Conservation (phyloP, 2,888 invertebrate species). For the Galeopsomyia nigrocyanea region DNA sequence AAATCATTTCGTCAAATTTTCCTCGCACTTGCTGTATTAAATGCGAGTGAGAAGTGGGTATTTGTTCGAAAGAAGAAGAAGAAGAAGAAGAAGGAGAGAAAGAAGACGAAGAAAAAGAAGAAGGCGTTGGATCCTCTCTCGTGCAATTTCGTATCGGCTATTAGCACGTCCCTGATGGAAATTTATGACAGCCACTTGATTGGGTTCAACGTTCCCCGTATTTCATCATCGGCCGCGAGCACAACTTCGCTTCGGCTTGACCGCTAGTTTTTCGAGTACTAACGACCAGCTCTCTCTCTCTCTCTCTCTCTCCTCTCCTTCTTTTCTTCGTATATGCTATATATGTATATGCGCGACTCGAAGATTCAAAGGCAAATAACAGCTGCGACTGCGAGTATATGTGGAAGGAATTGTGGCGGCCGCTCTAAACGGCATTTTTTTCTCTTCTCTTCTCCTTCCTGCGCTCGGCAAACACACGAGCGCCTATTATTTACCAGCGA, state of each 20-base stretch:
- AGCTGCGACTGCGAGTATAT: slow-evolving; percentile 13
- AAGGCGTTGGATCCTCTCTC: slow-evolving; percentile 5
- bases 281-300: slow-evolving; percentile 1
- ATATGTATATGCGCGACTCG: slow-evolving; percentile 6
- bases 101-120: not conserved
- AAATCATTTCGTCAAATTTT: slow-evolving; percentile 45
- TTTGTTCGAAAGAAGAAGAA: not conserved
- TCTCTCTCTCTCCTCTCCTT: not conserved
- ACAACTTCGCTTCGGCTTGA: not conserved
- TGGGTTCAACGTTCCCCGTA: slow-evolving; percentile 67
- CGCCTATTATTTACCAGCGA: slow-evolving; percentile 32
- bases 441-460: not conserved
- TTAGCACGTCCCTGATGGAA: slow-evolving; percentile 66
- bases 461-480: not conserved
- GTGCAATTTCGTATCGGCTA: slow-evolving; percentile 63
- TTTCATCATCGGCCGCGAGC: slow-evolving; percentile 58
- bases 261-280: slow-evolving; percentile 13
- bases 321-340: not conserved
- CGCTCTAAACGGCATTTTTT: slow-evolving; percentile 30
- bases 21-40: not conserved
- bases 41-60: not conserved
- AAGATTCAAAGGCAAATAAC: slow-evolving; percentile 38
- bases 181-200: slow-evolving; percentile 68
- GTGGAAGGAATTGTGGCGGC: slow-evolving; percentile 21
- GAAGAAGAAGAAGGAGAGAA: not conserved